Conservation (phyloP, 2,888 invertebrate genomes). For the Argynnis bischoffii region DNA sequence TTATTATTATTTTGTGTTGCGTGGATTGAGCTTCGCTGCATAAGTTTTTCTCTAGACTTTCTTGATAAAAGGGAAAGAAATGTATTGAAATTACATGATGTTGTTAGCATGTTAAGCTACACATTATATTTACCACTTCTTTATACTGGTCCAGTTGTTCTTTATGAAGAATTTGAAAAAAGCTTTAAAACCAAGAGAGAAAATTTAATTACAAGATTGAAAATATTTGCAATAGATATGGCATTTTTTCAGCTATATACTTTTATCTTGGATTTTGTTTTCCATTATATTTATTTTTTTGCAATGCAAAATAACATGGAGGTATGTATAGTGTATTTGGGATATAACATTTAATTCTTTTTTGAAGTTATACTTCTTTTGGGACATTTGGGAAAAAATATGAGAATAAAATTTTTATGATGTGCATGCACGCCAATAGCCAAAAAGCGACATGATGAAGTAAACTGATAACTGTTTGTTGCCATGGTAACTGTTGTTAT, state of each 20-base stretch:
- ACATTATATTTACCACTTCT: constrained; percentile 92
- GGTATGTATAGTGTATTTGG: constrained; percentile 57
- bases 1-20: constrained; percentile 82
- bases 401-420: too few relatives aligned
- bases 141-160: constrained; percentile 91
- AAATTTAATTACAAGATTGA: constrained; percentile 57
- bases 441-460: too few relatives aligned
- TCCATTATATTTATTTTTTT: constrained; percentile 92
- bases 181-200: constrained; percentile 57
- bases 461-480: too few relatives aligned
- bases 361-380: too few relatives aligned
- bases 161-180: constrained; percentile 86
- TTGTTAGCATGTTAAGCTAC: constrained; percentile 86
- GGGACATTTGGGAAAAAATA: too few relatives aligned
- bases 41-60: constrained; percentile 87
- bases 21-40: constrained; percentile 89
- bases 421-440: too few relatives aligned
- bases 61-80: constrained; percentile 52
- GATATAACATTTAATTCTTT: not conserved
- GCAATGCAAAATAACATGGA: constrained; percentile 86
- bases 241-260: constrained; percentile 86
- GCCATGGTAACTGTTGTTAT: too few relatives aligned
- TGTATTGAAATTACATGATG: constrained; percentile 38
- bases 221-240: constrained; percentile 71
- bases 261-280: constrained; percentile 84